A percentile compares a stretch with the other conserved stretches of the same genome.
Conservation (phyloP, 1,140 invertebrate genomes). For the Drosophila cardini region DNA sequence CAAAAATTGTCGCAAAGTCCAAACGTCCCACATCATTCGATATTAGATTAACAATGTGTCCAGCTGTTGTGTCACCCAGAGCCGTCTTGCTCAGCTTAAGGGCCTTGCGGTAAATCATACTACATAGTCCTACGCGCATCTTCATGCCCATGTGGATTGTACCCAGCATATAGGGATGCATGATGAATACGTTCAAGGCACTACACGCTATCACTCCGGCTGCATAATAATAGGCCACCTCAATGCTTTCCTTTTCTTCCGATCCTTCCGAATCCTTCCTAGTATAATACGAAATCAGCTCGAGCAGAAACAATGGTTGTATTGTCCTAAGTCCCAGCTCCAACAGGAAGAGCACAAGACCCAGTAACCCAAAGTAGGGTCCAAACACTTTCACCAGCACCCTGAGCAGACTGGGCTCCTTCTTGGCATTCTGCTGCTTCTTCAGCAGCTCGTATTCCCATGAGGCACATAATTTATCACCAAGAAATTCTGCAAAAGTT, state of each 20-base stretch:
- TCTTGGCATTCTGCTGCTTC: constrained; percentile 57
- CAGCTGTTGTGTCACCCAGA: constrained; percentile 91
- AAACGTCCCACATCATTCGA: constrained; percentile 94
- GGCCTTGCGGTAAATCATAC: constrained; percentile 93
- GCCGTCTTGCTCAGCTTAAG: constrained; percentile 89
- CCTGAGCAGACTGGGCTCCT: constrained; percentile 64
- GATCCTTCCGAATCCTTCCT: constrained; percentile 1
- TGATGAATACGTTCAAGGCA: constrained; percentile 89
- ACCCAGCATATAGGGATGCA: constrained; percentile 92
- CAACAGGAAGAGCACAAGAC: constrained; percentile 69
- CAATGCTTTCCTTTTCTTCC: constrained; percentile 81
- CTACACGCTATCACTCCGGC: constrained; percentile 88
- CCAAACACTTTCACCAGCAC: constrained; percentile 71
- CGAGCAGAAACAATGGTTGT: constrained; percentile 90
- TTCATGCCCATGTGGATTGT: constrained; percentile 91
- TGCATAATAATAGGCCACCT: constrained; percentile 88
- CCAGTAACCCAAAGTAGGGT: constrained; percentile 64
- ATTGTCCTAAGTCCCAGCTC: constrained; percentile 86
- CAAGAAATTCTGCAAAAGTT: constrained; percentile 67
- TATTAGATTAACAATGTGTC: constrained; percentile 96
- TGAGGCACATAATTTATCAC: constrained; percentile 64
- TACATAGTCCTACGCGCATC: constrained; percentile 91
- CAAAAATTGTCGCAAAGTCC: constrained; percentile 88
- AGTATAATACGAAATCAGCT: constrained; percentile 88
- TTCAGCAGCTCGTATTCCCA: constrained; percentile 69